Evolutionary conservation across 2,113 vertebrate species (phyloP).

Genomic region (Mirza zaza): DNA sequence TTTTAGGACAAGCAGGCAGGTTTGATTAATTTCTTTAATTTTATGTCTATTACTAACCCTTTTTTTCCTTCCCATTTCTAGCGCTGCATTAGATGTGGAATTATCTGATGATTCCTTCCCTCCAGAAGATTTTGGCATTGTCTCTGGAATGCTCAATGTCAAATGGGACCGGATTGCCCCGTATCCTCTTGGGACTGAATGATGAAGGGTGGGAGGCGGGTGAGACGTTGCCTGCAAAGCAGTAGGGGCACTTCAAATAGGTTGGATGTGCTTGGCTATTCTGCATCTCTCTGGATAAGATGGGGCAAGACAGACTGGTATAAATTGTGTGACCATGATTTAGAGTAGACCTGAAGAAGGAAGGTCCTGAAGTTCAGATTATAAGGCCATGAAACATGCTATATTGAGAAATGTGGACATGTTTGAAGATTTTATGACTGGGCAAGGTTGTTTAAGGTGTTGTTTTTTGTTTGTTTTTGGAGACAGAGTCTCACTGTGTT

Average conservation of each 20-base stretch:
- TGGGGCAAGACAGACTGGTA: background rate
- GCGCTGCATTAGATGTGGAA: slow-evolving; percentile 96
- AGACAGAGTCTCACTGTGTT: no score
- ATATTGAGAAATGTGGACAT: background rate
- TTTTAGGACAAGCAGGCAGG: background rate
- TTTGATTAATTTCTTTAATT: background rate
- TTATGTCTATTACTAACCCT: background rate
- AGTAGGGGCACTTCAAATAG: background rate
- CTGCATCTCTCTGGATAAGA: background rate
- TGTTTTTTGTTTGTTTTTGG: no score
- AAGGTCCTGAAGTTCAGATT: background rate
- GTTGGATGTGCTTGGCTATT: background rate
- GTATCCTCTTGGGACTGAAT: slow-evolving; percentile 88
- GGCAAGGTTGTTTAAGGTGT: background rate
- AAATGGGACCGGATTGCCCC: slow-evolving; percentile 98
- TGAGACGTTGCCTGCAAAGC: background rate
- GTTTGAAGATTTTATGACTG: background rate
- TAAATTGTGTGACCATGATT: background rate
- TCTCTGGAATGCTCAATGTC: slow-evolving; percentile 96
- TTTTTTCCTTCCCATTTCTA: slow-evolving; percentile 64
- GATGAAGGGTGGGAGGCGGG: background rate
- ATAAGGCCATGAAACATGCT: background rate
- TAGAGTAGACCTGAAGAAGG: background rate
- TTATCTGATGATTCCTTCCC: slow-evolving; percentile 97
- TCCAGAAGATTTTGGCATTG: slow-evolving; percentile 96